Percentiles rank a stretch among this genome's conserved stretches.
phyloP scores from a whole-genome alignment of 1,140 invertebrate species.

The Caenorhabditis inopinata region DNA sequence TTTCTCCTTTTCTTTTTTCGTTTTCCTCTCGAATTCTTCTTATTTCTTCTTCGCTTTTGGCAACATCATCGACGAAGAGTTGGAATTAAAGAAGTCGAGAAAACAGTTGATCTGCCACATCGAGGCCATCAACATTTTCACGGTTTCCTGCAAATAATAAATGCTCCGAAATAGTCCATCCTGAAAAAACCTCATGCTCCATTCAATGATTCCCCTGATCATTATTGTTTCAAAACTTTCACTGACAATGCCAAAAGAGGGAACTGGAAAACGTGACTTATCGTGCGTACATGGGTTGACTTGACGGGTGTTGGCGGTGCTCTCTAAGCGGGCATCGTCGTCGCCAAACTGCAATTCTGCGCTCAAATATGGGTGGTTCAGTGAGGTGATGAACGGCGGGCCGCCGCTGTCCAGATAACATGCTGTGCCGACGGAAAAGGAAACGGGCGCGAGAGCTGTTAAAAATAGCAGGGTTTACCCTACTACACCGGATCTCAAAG shows the following conservation, averaged over 20 bases:
- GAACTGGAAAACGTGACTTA: not conserved
- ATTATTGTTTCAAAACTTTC: no score
- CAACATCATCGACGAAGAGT: not conserved
- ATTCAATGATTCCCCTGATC: no score
- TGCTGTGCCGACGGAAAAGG: not conserved
- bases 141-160: no score
- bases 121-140: no score
- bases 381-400: not conserved
- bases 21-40: conserved; percentile 29
- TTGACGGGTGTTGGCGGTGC: not conserved
- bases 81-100: not conserved
- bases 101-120: no score
- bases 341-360: conserved; percentile 18
- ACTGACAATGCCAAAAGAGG: not conserved
- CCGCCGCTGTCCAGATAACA: conserved; percentile 11
- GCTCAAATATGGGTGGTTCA: conserved; percentile 13
- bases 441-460: not conserved
- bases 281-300: not conserved
- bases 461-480: conserved; percentile 26
- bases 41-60: not conserved
- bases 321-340: not conserved
- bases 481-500: conserved; percentile 11
- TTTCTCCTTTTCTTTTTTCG: conserved; percentile 24
- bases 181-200: no score
- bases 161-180: no score